Percentiles rank a stretch among this genome's conserved stretches.
phyloP scores from a whole-genome alignment of 2,113 vertebrate genomes.

The Brachypteracias leptosomus region DNA sequence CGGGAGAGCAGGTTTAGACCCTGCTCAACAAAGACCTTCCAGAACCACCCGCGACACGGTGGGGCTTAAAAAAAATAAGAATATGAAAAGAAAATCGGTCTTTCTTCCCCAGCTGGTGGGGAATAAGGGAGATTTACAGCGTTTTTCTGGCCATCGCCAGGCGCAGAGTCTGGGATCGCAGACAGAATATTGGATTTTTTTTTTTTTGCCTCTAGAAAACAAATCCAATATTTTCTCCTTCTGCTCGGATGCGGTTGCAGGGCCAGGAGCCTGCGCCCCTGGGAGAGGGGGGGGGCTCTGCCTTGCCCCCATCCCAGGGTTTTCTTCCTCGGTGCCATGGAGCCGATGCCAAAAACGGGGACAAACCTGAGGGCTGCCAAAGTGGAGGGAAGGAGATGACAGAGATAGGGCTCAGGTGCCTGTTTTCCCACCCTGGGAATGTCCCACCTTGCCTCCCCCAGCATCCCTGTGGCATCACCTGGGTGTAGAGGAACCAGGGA shows the following conservation, averaged over 20 bases:
- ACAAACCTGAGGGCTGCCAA: accelerated
- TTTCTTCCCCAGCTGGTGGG: not conserved
- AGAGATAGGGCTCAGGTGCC: not conserved
- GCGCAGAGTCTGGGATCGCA: slow-evolving; percentile 6
- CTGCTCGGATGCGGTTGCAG: not conserved
- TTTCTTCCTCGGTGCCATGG: accelerated
- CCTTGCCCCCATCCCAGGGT: accelerated
- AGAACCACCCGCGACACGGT: not conserved
- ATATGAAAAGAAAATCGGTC: not conserved
- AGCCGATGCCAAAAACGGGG: not conserved
- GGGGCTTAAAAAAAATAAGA: not conserved
- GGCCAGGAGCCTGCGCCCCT: not conserved
- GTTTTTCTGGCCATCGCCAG: slow-evolving; percentile 26
- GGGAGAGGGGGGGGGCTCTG: not conserved
- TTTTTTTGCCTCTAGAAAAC: slow-evolving; percentile 19
- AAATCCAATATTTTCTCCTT: slow-evolving; percentile 64
- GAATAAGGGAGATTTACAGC: not conserved
- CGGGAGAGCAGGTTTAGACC: slow-evolving; percentile 20
- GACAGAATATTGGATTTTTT: slow-evolving; percentile 65
- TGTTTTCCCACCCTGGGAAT: not conserved
- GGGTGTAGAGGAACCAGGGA: not conserved
- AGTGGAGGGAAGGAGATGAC: not conserved
- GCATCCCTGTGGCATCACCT: accelerated
- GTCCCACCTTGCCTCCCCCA: not conserved
- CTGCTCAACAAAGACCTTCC: slow-evolving; percentile 53